Evolutionary conservation across 2,888 invertebrate genomes (phyloP).

Genomic region (Timema podura): DNA sequence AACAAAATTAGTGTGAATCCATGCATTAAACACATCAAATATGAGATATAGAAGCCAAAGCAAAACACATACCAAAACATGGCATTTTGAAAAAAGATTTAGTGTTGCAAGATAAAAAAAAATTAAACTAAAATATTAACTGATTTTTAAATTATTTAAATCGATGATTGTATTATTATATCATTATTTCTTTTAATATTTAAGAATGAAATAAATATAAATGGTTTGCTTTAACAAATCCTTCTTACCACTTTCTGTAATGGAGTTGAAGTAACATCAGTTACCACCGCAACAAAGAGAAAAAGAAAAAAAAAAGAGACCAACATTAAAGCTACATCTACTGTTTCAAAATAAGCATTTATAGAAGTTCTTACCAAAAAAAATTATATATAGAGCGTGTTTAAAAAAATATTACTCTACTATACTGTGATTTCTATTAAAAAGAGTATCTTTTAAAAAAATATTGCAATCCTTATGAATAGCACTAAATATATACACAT

Average conservation of each 20-base stretch:
- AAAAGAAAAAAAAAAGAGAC: constrained; percentile 34
- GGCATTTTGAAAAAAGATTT: constrained; percentile 1
- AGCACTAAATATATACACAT: not conserved
- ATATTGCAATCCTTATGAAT: no score
- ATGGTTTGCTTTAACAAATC: constrained; percentile 19
- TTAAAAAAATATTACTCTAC: no score
- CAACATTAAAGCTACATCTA: constrained; percentile 35
- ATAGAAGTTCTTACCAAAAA: no score
- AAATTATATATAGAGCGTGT: no score
- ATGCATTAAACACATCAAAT: no score
- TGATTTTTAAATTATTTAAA: no score
- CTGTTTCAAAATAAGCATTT: constrained; percentile 27
- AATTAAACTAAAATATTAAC: constrained; percentile 8
- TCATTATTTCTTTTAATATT: constrained; percentile 11
- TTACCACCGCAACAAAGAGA: constrained; percentile 37
- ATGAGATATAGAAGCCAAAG: no score
- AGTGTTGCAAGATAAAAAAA: constrained; percentile 6
- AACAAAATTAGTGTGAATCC: no score
- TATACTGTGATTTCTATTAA: no score
- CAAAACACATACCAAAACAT: not conserved
- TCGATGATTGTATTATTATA: no score
- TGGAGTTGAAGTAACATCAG: constrained; percentile 35
- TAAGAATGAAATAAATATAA: constrained; percentile 20
- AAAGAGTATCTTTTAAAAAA: no score
- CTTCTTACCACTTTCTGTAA: constrained; percentile 41